Percentiles rank a stretch among this genome's conserved stretches.
Evolutionary conservation across 2,113 vertebrate species (phyloP).

Genomic region (Motacilla tschutschensis): DNA sequence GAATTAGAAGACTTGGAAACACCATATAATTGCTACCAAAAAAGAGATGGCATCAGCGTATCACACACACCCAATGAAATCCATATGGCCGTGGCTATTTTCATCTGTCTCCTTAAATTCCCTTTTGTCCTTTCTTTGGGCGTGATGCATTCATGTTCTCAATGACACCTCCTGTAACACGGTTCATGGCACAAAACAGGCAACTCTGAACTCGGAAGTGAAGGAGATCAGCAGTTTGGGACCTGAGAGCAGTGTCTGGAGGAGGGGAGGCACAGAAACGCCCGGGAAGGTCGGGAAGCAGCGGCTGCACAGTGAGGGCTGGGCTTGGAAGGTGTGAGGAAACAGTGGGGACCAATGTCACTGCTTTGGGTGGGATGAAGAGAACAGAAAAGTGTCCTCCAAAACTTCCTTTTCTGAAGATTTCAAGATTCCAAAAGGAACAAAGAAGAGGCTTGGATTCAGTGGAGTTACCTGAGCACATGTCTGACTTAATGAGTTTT

Average conservation of each 20-base stretch:
- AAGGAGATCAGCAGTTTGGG: background rate
- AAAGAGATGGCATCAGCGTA: background rate
- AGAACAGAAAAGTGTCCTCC: background rate
- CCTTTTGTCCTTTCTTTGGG: background rate
- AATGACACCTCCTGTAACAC: background rate
- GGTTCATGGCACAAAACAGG: background rate
- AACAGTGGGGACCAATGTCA: fast-evolving
- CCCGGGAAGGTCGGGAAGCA: background rate
- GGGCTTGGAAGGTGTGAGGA: background rate
- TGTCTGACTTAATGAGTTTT: background rate
- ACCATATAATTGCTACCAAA: constrained; percentile 26
- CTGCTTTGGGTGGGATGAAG: background rate
- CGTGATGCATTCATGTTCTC: background rate
- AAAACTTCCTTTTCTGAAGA: background rate
- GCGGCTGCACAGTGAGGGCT: fast-evolving
- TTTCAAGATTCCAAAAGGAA: background rate
- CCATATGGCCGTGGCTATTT: background rate
- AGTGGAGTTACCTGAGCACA: background rate
- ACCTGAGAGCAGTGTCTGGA: background rate
- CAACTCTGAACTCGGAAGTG: background rate
- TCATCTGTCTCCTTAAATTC: background rate
- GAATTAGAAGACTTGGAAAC: constrained; percentile 45
- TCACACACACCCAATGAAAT: background rate
- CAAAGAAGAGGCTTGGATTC: background rate
- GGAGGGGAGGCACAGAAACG: background rate